Evolutionary conservation across 2,888 invertebrate genomes (phyloP).

Genomic region (Hedychridium roseum): DNA sequence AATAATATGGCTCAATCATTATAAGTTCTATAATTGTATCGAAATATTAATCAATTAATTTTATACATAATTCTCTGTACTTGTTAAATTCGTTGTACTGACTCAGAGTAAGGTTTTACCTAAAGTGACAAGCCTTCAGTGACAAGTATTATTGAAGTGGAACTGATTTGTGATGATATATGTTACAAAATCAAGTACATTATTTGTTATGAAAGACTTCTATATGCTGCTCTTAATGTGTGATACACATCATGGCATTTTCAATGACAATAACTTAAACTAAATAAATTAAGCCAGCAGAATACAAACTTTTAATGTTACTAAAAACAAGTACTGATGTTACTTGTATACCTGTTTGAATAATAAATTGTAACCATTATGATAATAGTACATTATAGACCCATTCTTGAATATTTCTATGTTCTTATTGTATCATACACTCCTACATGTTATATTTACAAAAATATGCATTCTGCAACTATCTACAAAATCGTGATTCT

Average conservation of each 20-base stretch:
- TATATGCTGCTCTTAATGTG: too few species aligned
- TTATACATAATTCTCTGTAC: slow-evolving; percentile 18
- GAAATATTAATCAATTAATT: slow-evolving; percentile 4
- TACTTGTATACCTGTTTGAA: slow-evolving; percentile 5
- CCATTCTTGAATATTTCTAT: slow-evolving; percentile 14
- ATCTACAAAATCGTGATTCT: slow-evolving; percentile 31
- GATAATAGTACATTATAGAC: slow-evolving; percentile 10
- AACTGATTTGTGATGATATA: not conserved
- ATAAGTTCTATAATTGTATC: slow-evolving; percentile 14
- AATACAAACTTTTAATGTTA: too few species aligned
- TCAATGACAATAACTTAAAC: slow-evolving; percentile 7
- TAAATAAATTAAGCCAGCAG: too few species aligned
- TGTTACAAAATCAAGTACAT: not conserved
- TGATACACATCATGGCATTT: too few species aligned
- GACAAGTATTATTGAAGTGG: slow-evolving; percentile 11
- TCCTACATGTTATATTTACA: slow-evolving; percentile 56
- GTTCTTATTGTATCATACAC: slow-evolving; percentile 48
- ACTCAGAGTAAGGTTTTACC: slow-evolving; percentile 43
- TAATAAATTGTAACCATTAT: slow-evolving; percentile 15
- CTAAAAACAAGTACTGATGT: not conserved
- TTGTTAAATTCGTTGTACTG: slow-evolving; percentile 40
- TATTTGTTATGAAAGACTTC: too few species aligned
- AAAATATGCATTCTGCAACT: slow-evolving; percentile 52
- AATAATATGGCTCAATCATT: too few species aligned
- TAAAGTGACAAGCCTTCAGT: slow-evolving; percentile 28